Evolutionary conservation across 1,140 invertebrate genomes (phyloP), one percentile per base, ranked within the genome.

Genomic region (Nylanderia fulva): DNA sequence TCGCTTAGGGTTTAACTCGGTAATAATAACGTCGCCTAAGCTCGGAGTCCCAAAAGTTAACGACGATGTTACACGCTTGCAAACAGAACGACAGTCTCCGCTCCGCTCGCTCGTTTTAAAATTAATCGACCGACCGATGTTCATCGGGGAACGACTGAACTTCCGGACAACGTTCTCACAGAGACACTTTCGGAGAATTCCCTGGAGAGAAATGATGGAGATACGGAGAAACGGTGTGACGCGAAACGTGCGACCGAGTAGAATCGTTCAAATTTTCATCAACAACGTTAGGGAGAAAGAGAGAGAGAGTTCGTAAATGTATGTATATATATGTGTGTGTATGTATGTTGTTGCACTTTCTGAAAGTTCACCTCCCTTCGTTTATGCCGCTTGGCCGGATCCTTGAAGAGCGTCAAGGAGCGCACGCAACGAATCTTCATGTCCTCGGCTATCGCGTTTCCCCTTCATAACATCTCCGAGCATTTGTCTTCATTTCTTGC

Each of bases 401-500:
- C n/a, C 15, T 8, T 48, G 68, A 72, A 74, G 27, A 72, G 75
- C 69, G 66, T 54, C 82, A 66, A 71, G 66, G 48, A 82, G 48
- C 39, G 58, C 76, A 71, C 77, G 79, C 77, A 64, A 77, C 54
- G 76, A 58, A 64, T 85, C 84, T 79, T 75, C 72, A 56, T 69
- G 63, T 39, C 61, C 84, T 68, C 68, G 84, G 84, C 92, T 93
- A 93, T 93, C 92, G 90, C 90, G 91, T 92, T 93, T 93, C 92
- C 92, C 89, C 91, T 91, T 93, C 92, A 92, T 90, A 93, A 92
- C 91, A 91, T 89, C 64, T 48, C 71, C 60, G 56, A 58, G 84
- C 92, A 93, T 93, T 93, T 92, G 91, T 93, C 92, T 93, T 93
- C 91, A 92, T 93, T 93, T 92, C 92, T 93, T 92, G 90, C 90